Evolutionary conservation across 2,797 vertebrate genomes (phyloP).

Genomic region (Thalassophryne amazonica): DNA sequence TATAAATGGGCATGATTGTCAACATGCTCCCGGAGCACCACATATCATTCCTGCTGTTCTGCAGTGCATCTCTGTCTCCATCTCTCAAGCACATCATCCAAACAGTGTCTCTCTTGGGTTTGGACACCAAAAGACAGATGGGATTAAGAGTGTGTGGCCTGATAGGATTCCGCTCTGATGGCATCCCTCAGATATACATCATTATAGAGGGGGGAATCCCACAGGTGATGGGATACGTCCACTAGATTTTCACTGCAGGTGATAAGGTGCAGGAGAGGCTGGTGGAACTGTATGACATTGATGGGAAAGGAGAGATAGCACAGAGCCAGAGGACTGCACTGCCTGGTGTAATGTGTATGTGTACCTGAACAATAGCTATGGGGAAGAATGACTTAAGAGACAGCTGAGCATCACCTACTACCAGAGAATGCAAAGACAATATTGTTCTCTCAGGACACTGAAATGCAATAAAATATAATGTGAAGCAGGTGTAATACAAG

Average conservation of each 20-base stretch:
- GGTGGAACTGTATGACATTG: slow-evolving; percentile 65
- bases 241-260: slow-evolving; percentile 71
- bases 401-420: slow-evolving; percentile 30
- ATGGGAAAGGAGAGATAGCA: slow-evolving; percentile 59
- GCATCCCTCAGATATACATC: slow-evolving; percentile 73
- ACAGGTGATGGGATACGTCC: slow-evolving; percentile 67
- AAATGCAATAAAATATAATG: slow-evolving; percentile 20
- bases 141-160: slow-evolving; percentile 72
- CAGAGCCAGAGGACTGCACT: slow-evolving; percentile 43
- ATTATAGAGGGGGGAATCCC: slow-evolving; percentile 69
- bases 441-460: slow-evolving; percentile 17
- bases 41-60: slow-evolving; percentile 39
- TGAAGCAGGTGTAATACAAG: slow-evolving; percentile 10
- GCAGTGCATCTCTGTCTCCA: slow-evolving; percentile 33
- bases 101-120: slow-evolving; percentile 44
- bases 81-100: slow-evolving; percentile 44
- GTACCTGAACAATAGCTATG: slow-evolving; percentile 60
- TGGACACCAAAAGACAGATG: slow-evolving; percentile 67
- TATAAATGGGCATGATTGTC: slow-evolving; percentile 55
- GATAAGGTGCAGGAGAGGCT: slow-evolving; percentile 59
- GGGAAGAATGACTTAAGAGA: slow-evolving; percentile 56
- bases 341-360: slow-evolving; percentile 44
- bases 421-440: background rate
- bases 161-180: slow-evolving; percentile 70
- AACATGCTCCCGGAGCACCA: slow-evolving; percentile 49